phyloP scores from a whole-genome alignment of 1,140 invertebrate genomes.

The Trissolcus basalis region DNA sequence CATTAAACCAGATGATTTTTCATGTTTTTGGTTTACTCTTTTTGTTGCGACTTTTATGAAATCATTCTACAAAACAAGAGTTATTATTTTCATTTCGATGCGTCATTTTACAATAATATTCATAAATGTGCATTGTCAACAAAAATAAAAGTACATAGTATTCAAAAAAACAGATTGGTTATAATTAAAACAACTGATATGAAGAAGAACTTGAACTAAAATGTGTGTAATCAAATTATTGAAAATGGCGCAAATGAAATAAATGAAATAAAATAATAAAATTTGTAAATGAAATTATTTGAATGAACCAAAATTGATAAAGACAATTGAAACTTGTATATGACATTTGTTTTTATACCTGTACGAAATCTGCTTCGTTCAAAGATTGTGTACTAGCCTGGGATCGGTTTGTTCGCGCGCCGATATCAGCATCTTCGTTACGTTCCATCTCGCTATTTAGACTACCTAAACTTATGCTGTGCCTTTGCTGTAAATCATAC shows the following conservation, averaged over 20 bases:
- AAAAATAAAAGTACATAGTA: neutral
- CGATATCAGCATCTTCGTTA: constrained; percentile 62
- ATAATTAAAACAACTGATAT: too few species aligned
- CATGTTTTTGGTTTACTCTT: constrained; percentile 78
- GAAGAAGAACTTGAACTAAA: too few species aligned
- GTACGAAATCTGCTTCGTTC: constrained; percentile 87
- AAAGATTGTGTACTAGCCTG: constrained; percentile 88
- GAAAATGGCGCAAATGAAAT: constrained; percentile 41
- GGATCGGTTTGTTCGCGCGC: constrained; percentile 76
- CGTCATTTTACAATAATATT: constrained; percentile 26
- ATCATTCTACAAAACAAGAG: constrained; percentile 74
- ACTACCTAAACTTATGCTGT: constrained; percentile 77
- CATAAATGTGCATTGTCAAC: neutral
- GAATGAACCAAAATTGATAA: constrained; percentile 9
- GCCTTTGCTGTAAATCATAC: constrained; percentile 68
- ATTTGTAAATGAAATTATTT: neutral
- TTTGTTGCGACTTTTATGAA: constrained; percentile 79
- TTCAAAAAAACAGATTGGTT: too few species aligned
- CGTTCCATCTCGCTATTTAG: constrained; percentile 77
- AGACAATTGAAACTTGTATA: constrained; percentile 7
- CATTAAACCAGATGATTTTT: constrained; percentile 79
- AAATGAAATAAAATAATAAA: constrained; percentile 10
- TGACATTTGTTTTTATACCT: constrained; percentile 76
- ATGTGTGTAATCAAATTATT: constrained; percentile 17
- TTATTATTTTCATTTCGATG: constrained; percentile 43